Conservation (phyloP, 2,888 invertebrate species). For the Oscheius sp. region DNA sequence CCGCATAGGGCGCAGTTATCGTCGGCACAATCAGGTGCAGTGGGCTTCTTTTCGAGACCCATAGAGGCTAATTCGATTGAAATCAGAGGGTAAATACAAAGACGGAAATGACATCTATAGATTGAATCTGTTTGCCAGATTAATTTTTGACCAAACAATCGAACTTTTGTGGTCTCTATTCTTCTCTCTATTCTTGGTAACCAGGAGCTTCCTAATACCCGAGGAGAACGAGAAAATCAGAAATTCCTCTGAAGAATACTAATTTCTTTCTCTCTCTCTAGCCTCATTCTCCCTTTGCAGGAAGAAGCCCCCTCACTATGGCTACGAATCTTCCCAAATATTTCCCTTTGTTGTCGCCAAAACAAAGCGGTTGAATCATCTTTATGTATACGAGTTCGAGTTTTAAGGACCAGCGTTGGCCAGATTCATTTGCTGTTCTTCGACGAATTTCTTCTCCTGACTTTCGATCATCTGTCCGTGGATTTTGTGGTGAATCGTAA, state of each 20-base stretch:
- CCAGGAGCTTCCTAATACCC: background rate
- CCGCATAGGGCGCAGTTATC: background rate
- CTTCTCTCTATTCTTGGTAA: background rate
- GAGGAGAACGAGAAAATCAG: background rate
- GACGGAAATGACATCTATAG: background rate
- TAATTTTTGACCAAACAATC: too few relatives aligned
- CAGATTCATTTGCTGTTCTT: conserved; percentile 21
- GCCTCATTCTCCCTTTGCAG: background rate
- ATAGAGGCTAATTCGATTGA: too few relatives aligned
- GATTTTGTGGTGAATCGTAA: conserved; percentile 22
- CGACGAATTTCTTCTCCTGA: conserved; percentile 27
- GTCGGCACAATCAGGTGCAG: background rate
- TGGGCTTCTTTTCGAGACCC: background rate
- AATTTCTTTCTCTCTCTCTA: background rate
- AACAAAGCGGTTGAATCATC: too few relatives aligned
- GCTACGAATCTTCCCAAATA: too few relatives aligned
- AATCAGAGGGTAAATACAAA: background rate
- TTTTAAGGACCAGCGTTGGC: background rate
- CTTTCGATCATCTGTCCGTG: conserved; percentile 27
- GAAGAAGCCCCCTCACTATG: too few relatives aligned
- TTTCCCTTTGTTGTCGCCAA: too few relatives aligned
- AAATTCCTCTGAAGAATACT: too few relatives aligned
- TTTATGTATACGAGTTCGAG: too few relatives aligned
- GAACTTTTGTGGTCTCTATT: background rate
- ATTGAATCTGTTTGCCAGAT: too few relatives aligned